A percentile compares a stretch with the other conserved stretches of the same genome.
Evolutionary conservation across 2,888 invertebrate genomes (phyloP).

Genomic region (Mythimna loreyi): DNA sequence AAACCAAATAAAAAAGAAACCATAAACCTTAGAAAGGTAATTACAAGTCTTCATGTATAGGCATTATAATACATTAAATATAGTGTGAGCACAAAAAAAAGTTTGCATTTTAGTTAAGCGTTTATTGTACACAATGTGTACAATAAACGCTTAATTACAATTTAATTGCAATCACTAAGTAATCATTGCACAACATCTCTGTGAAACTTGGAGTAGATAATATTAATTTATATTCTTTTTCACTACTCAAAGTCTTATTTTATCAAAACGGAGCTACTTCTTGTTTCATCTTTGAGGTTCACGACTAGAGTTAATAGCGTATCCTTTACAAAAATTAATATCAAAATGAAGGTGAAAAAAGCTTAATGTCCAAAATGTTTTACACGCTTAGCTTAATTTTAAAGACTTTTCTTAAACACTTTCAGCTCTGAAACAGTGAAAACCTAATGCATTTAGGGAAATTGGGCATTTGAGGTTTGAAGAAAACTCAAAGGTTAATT

Average conservation of each 20-base stretch:
- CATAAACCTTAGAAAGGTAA: too few species aligned
- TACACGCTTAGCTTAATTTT: constrained; percentile 20
- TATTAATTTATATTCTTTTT: constrained; percentile 24
- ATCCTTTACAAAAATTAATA: constrained; percentile 35
- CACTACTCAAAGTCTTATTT: constrained; percentile 56
- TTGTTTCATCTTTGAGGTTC: constrained; percentile 31
- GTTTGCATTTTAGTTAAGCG: too few species aligned
- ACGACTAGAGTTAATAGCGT: constrained; percentile 35
- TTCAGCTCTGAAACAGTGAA: background rate
- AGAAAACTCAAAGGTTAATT: background rate
- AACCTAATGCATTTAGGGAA: constrained; percentile 3
- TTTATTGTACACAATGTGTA: too few species aligned
- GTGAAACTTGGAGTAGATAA: constrained; percentile 5
- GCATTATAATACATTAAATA: too few species aligned
- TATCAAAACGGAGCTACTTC: constrained; percentile 51
- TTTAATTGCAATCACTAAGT: background rate
- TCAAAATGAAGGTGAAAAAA: constrained; percentile 29
- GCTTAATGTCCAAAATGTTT: constrained; percentile 20
- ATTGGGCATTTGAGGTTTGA: background rate
- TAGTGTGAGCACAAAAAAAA: too few species aligned
- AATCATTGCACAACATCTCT: background rate
- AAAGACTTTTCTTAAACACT: background rate
- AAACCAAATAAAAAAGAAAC: too few species aligned
- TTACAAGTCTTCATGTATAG: too few species aligned
- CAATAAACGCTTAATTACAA: too few species aligned